A percentile compares a stretch with the other conserved stretches of the same genome.
phyloP scores from a whole-genome alignment of 2,113 vertebrate genomes.

The Nothobranchius kuhntae region DNA sequence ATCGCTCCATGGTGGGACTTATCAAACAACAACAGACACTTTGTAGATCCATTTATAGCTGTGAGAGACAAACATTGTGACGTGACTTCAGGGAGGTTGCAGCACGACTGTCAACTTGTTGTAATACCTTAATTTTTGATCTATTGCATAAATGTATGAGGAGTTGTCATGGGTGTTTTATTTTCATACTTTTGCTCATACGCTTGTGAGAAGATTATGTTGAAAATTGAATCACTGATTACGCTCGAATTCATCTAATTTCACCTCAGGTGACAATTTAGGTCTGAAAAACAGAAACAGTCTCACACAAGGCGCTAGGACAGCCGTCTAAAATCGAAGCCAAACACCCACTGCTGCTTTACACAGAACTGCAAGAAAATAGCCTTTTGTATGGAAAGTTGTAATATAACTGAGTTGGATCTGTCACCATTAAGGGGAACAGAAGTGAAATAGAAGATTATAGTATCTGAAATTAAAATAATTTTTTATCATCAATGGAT shows the following conservation, averaged over 20 bases:
- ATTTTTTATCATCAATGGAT: constrained; percentile 3
- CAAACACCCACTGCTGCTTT: constrained; percentile 52
- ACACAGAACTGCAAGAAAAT: constrained; percentile 38
- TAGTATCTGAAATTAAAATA: constrained; percentile 5
- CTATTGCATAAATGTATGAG: constrained; percentile 72
- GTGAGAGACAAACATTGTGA: constrained; percentile 65
- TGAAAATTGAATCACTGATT: constrained; percentile 64
- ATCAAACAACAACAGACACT: constrained; percentile 76
- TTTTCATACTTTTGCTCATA: constrained; percentile 58
- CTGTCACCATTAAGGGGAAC: constrained; percentile 23
- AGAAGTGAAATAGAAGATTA: constrained; percentile 1
- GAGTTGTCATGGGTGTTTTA: constrained; percentile 54
- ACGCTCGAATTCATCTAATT: constrained; percentile 69
- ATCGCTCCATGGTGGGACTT: constrained; percentile 76
- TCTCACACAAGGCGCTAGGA: constrained; percentile 38
- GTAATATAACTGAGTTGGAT: constrained; percentile 16
- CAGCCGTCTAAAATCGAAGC: constrained; percentile 63
- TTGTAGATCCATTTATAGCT: constrained; percentile 72
- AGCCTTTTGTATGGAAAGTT: constrained; percentile 31
- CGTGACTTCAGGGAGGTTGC: constrained; percentile 65
- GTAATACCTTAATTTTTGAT: constrained; percentile 73
- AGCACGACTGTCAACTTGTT: constrained; percentile 67
- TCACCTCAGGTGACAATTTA: constrained; percentile 70
- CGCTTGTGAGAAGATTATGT: constrained; percentile 60
- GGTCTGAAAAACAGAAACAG: constrained; percentile 52